Percentiles rank a stretch among this genome's conserved stretches.
phyloP scores from a whole-genome alignment of 2,113 vertebrate genomes.

The Microtus oregoni region DNA sequence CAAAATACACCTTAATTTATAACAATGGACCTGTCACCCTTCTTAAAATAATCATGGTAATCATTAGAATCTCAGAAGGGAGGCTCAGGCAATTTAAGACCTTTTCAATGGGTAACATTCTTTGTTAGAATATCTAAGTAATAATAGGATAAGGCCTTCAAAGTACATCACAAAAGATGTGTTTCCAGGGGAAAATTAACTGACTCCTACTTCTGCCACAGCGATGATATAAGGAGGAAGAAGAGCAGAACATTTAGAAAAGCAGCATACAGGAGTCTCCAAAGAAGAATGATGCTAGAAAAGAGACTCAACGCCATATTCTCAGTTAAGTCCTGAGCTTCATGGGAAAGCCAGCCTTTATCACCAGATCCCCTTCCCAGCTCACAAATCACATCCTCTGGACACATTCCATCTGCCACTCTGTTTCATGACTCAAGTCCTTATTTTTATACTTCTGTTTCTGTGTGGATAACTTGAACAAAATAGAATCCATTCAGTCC shows the following conservation, averaged over 20 bases:
- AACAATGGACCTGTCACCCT: not conserved
- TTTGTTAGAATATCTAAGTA: constrained; percentile 49
- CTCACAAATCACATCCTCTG: not conserved
- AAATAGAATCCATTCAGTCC: not conserved
- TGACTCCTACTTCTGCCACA: not conserved
- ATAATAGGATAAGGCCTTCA: not conserved
- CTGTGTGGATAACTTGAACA: not conserved
- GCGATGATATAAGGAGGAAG: not conserved
- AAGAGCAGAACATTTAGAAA: not conserved
- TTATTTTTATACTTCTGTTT: not conserved
- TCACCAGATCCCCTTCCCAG: not conserved
- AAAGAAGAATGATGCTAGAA: not conserved
- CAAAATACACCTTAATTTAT: constrained; percentile 40
- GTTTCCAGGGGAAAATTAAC: not conserved
- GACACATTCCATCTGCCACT: not conserved
- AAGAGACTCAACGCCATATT: not conserved
- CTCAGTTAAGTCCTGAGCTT: not conserved
- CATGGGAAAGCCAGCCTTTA: not conserved
- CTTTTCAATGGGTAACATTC: not conserved
- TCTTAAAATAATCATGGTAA: constrained; percentile 48
- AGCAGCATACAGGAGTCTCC: not conserved
- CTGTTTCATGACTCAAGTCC: not conserved
- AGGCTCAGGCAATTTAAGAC: not conserved
- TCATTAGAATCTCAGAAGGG: constrained; percentile 22
- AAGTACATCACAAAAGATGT: not conserved